Evolutionary conservation across 1,140 invertebrate genomes (phyloP), one percentile per base, ranked within the genome.

Genomic region (Saccostrea glomerata): DNA sequence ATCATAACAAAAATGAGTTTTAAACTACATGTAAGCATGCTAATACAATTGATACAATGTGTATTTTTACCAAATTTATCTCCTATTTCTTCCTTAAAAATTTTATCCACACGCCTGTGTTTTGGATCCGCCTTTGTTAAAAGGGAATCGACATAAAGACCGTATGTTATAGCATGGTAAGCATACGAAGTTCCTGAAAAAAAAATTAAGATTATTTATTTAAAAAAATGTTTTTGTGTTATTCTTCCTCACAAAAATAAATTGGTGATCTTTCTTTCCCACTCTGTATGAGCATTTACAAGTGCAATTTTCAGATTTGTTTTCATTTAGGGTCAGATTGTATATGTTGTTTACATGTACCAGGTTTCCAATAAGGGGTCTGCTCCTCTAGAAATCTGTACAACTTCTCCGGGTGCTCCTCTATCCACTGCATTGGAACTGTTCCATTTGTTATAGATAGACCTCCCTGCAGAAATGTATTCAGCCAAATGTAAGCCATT

Each of bases 141-240:
- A 13, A 91, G 73, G 30, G 84, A 82, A 56, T 91, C 90, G 4
- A 91, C 47, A 66, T 86, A 91, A 23, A 90, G 58, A 9, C 90
- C 90, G 40, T 85, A 89, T 13, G 90, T 90, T 20, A 91, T 86
- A 17, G 77, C 84, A 82, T 91, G 90, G 63, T 91, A 91, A 17
- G 87, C 87, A 86, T 87, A 84, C 0, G 73, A 82, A 7, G 82
- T 85, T 40, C 88, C 88, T 89, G 25, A 36, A 60, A 60, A 60
- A 20, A 20, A 20, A 63, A 6, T 63, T 20, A 63, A 17, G n/a
- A 63, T 15, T 2, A 20, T n/a, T 20, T 0, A 20, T 47, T 47
- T 3, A 20, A 20, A 11, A 13, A 60, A 17, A 20, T 6, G 17
- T 13, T 63, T 20, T 63, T 63, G 0, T 63, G 15, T 63, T 63